Conservation (phyloP, 2,113 vertebrate genomes). For the Aepyceros melampus region DNA sequence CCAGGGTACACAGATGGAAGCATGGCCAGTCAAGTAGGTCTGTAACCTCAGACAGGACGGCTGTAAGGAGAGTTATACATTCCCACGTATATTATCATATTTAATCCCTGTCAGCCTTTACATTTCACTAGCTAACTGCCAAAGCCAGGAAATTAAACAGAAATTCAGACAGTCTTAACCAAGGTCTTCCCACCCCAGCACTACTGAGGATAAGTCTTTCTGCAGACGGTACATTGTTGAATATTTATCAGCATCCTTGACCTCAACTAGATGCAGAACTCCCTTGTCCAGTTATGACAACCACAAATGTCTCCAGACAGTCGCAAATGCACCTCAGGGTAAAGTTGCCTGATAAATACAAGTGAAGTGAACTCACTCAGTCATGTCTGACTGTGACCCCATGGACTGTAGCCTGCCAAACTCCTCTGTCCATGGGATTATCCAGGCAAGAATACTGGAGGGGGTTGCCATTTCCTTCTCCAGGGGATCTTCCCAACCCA, state of each 20-base stretch:
- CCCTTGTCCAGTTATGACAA: neutral
- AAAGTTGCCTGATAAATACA: neutral
- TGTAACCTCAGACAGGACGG: neutral
- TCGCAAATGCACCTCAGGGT: neutral
- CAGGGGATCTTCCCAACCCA: too few relatives aligned
- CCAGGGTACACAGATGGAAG: neutral
- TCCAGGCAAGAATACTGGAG: too few relatives aligned
- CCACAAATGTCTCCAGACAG: neutral
- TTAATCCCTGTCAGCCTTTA: neutral
- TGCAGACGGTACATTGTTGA: neutral
- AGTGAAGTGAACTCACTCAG: too few relatives aligned
- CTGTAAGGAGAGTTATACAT: fast-evolving
- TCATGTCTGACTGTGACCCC: too few relatives aligned
- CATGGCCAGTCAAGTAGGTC: too few relatives aligned
- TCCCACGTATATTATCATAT: neutral
- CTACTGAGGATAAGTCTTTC: neutral
- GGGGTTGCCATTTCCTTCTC: too few relatives aligned
- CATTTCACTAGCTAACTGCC: neutral
- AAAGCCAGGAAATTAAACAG: neutral
- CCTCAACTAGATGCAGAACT: neutral
- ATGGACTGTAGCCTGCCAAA: too few relatives aligned
- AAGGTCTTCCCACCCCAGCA: neutral
- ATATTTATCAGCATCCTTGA: neutral
- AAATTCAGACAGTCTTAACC: neutral
- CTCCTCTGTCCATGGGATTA: too few relatives aligned